Evolutionary conservation across 2,888 invertebrate species (phyloP).

Genomic region (Agonopterix subpropinquella): DNA sequence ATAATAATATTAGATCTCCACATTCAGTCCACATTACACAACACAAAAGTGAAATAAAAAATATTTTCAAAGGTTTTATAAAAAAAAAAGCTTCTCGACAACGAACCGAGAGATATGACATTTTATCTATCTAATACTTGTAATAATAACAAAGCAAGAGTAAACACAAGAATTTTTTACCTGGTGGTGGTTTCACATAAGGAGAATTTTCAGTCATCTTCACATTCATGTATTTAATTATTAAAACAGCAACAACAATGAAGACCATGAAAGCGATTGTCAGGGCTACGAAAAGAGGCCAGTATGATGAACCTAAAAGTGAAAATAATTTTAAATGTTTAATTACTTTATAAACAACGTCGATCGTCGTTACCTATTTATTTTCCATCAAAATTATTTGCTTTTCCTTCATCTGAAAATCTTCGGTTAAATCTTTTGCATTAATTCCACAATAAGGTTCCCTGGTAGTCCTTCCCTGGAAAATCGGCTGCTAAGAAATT

Average conservation of each 20-base stretch:
- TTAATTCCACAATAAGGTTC: too few relatives aligned
- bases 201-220: slow-evolving; percentile 59
- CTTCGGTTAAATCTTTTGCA: too few relatives aligned
- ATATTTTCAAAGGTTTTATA: too few relatives aligned
- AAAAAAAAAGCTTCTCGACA: too few relatives aligned
- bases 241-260: slow-evolving; percentile 55
- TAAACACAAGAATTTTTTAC: slow-evolving; percentile 24
- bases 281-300: slow-evolving; percentile 57
- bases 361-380: too few relatives aligned
- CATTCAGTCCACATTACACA: too few relatives aligned
- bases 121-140: not conserved
- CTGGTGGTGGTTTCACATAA: slow-evolving; percentile 61
- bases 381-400: too few relatives aligned
- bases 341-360: too few relatives aligned
- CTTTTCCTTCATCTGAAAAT: too few relatives aligned
- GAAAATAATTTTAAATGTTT: not conserved
- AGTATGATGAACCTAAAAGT: slow-evolving; percentile 55
- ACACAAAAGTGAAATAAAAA: too few relatives aligned
- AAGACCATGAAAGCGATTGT: slow-evolving; percentile 63
- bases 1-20: too few relatives aligned
- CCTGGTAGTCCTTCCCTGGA: slow-evolving; percentile 58
- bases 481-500: slow-evolving; percentile 39
- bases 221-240: slow-evolving; percentile 64
- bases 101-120: not conserved
- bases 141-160: not conserved